Percentiles rank a stretch among this genome's conserved stretches.
Conservation (phyloP, 2,888 invertebrate species). For the Ornithoptera priamus region DNA sequence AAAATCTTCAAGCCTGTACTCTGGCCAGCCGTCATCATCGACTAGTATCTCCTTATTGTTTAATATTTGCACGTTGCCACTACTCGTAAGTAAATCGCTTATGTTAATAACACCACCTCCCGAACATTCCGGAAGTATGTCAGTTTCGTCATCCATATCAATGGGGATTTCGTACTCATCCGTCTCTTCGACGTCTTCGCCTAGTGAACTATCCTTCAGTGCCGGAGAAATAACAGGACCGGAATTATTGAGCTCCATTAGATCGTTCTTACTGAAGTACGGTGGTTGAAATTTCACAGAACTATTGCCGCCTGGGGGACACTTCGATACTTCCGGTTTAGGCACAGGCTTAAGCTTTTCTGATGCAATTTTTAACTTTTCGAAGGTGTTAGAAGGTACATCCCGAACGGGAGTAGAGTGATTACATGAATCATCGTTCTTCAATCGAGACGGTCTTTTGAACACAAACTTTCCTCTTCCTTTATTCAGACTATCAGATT, state of each 20-base stretch:
- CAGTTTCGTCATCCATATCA: slow-evolving; percentile 54
- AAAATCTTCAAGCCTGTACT: slow-evolving; percentile 72
- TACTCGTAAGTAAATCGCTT: slow-evolving; percentile 51
- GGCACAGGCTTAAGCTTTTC: slow-evolving; percentile 60
- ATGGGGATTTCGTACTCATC: slow-evolving; percentile 53
- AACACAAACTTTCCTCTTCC: slow-evolving; percentile 67
- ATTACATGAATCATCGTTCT: slow-evolving; percentile 43
- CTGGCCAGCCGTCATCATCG: slow-evolving; percentile 81
- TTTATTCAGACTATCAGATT: slow-evolving; percentile 46
- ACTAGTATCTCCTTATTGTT: slow-evolving; percentile 51
- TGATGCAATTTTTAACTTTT: slow-evolving; percentile 59
- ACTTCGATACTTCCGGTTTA: slow-evolving; percentile 46
- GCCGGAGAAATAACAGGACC: slow-evolving; percentile 48
- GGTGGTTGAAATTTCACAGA: slow-evolving; percentile 69
- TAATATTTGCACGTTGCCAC: slow-evolving; percentile 42
- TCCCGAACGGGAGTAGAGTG: slow-evolving; percentile 47
- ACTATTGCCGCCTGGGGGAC: slow-evolving; percentile 52
- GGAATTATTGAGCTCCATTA: slow-evolving; percentile 48
- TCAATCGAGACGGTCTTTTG: slow-evolving; percentile 62
- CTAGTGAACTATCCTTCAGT: slow-evolving; percentile 39
- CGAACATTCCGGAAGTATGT: slow-evolving; percentile 43
- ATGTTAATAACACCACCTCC: slow-evolving; percentile 48
- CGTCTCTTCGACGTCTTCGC: slow-evolving; percentile 36
- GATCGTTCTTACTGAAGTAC: slow-evolving; percentile 50
- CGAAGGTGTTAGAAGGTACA: slow-evolving; percentile 60